Base-by-base conservation (phyloP, 1,140 invertebrate species). In the Polypedilum vanderplanki region DNA sequence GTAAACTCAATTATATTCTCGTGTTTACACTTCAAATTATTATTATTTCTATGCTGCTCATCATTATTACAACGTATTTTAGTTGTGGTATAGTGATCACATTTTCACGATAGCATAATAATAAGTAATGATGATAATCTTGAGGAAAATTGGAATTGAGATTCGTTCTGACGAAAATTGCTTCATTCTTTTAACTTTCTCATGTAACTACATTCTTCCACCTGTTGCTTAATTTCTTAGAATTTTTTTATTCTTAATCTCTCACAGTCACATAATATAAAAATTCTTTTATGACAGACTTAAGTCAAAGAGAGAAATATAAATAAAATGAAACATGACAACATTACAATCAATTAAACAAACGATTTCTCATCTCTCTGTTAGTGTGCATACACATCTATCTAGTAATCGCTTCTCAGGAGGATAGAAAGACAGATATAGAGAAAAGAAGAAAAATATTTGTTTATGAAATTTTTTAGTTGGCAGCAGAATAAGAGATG, bases 341-440 rank as follows among this genome's bases (percentile, higher is more conserved):
- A 70, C 65, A 20, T 70, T 18, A 70, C 65, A 70, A 70, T 70
- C 65, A 70, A 70, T 70, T 70, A 70, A 70, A 22, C 17, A 70
- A 74, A 74, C 41, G 22, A 74, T 74, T 74, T 74, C 40, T 74
- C n/a, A 74, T 24, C 73, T 9, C 18, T 57, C n/a, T 17, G 10
- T 57, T 57, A 57, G 10, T 57, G n/a, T n/a, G n/a, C n/a, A n/a
- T n/a, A n/a, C n/a, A n/a, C n/a, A n/a, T n/a, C 8, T 57, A 12
- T 57, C 10, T 57, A 15, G 46, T 7, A 20, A 70, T 20, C 7
- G 17, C 9, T 70, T 67, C 20, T 18, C 8, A 5, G 18, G 10
- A 10, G 17, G 15, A 18, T 18, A 70, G 8, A 9, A 9, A 70
- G 17, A 20, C 2, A n/a, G n/a, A 70, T n/a, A 70, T 1, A 20